Evolutionary conservation across 2,797 vertebrate genomes (phyloP), one percentile per base, ranked within the genome.

Genomic region (Podargus strigoides): DNA sequence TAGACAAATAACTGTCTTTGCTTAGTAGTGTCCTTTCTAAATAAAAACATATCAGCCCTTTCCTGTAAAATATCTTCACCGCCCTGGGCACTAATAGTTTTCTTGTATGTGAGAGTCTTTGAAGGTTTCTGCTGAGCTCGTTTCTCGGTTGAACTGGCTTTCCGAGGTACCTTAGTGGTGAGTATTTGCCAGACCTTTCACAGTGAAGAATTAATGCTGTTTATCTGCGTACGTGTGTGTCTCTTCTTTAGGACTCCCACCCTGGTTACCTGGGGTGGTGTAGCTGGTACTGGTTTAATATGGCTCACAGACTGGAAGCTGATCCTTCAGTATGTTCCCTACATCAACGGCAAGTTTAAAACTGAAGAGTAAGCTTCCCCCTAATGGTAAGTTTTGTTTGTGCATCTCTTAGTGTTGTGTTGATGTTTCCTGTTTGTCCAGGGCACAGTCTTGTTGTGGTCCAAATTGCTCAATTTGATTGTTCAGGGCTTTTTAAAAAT

Each of bases 301-400:
- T 98, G 99, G 98, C 88, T 98, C 91, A 99, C 99, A 21, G 99
- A 99, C 91, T 99, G 99, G 99, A 96, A 98, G 76, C 41, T 99
- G 83, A 32, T 99, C 91, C 97, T 99, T 88, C 98, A 99, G 84
- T 99, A 98, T 47, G 98, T 99, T n/a, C 99, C 99, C 17, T 99
- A 99, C 96, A 93, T 99, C 64, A 97, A 92, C 0, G 98, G 99
- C 89, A 99, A 99, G 94, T 99, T 98, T 87, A 99, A 98, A 96
- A 98, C 96, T 6, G 98, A 99, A 1, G 96, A 98, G 9, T 98
- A 97, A 97, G 59, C 63, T 17, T 24, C 24, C 32, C 37, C 44
- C 47, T 78, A 17, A 42, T 10, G 95, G 97, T 98, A 34, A 97
- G 97, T 89, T 67, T 41, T 75, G 44, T 53, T 30, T 77, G n/a